These are phyloP conservation scores for Sarcophaga rosellei DNA, from an alignment of 2,888 invertebrate genomes.

Conservation along the genomic window DNA sequence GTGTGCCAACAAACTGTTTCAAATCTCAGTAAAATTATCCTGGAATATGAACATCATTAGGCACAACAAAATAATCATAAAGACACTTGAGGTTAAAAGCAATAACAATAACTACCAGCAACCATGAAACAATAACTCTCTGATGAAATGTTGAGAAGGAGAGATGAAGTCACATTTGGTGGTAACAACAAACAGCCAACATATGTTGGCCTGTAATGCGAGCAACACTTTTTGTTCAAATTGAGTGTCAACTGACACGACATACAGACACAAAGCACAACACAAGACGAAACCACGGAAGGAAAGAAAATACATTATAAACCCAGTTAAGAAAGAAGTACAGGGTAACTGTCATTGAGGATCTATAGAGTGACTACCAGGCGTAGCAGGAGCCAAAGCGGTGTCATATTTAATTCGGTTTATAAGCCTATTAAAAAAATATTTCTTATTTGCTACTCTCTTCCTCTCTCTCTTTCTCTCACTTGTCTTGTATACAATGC, in stretches of 20 bases:
- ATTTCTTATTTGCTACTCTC: no score
- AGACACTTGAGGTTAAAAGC: conserved; percentile 75
- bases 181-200: conserved; percentile 23
- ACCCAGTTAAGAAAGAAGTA: conserved; percentile 46
- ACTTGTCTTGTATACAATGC: background rate
- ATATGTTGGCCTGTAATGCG: conserved; percentile 63
- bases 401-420: conserved; percentile 80
- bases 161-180: conserved; percentile 43
- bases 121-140: conserved; percentile 7
- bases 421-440: conserved; percentile 58
- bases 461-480: no score
- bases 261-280: conserved; percentile 41
- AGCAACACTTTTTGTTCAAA: conserved; percentile 74
- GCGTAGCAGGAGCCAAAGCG: conserved; percentile 68
- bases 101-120: conserved; percentile 1
- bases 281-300: conserved; percentile 20
- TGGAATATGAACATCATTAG: conserved; percentile 75
- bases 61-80: conserved; percentile 73
- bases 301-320: conserved; percentile 43
- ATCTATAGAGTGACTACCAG: background rate
- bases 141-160: background rate
- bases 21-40: conserved; percentile 30
- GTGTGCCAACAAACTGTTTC: conserved; percentile 45
- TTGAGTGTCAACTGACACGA: conserved; percentile 79
- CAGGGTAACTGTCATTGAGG: background rate